A percentile compares a stretch with the other conserved stretches of the same genome.
These are phyloP conservation scores for Macrophya alboannulata DNA, from an alignment of 2,888 invertebrate genomes.

Conservation along the genomic window DNA sequence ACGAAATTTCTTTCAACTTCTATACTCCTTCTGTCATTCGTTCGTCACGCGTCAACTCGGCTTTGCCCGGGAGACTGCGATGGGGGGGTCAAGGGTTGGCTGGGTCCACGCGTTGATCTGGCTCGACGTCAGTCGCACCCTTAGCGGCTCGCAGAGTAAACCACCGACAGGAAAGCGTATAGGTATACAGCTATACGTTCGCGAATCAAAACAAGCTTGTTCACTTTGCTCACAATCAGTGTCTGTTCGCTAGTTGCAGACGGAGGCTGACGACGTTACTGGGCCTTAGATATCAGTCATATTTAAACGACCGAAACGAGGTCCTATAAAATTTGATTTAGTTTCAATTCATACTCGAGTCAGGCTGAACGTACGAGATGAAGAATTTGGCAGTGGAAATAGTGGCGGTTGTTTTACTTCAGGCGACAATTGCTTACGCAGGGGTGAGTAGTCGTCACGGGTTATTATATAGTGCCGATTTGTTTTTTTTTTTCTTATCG, in stretches of 20 bases:
- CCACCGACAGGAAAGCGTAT: conserved; percentile 57
- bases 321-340: neutral
- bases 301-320: neutral
- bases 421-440: conserved; percentile 65
- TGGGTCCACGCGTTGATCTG: conserved; percentile 51
- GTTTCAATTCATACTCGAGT: neutral
- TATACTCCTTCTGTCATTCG: conserved; percentile 15
- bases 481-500: neutral
- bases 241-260: conserved; percentile 13
- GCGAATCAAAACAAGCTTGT: conserved; percentile 57
- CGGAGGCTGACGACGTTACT: conserved; percentile 19
- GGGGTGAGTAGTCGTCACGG: conserved; percentile 69
- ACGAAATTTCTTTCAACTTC: neutral
- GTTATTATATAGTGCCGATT: neutral
- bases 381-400: conserved; percentile 62
- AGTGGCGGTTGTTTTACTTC: conserved; percentile 64
- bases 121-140: conserved; percentile 58
- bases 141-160: conserved; percentile 62
- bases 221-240: conserved; percentile 31
- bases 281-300: neutral
- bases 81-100: conserved; percentile 35
- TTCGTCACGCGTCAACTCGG: conserved; percentile 33
- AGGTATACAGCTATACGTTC: conserved; percentile 57
- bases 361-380: conserved; percentile 61
- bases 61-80: conserved; percentile 42